Conservation (phyloP, 2,888 invertebrate species). For the Cerastis rubricosa region DNA sequence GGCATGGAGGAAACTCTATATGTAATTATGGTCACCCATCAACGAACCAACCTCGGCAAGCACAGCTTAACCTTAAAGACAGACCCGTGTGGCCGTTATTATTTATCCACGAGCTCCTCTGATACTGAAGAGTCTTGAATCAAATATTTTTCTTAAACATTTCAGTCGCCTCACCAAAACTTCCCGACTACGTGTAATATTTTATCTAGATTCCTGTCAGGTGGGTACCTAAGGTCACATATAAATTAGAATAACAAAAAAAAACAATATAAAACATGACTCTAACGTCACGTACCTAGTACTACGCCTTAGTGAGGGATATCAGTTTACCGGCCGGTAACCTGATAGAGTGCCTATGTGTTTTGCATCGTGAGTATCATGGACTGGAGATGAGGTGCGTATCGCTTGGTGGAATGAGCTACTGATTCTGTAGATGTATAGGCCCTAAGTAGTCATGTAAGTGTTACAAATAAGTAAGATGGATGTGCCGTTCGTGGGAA, state of each 20-base stretch:
- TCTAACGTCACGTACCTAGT: constrained; percentile 42
- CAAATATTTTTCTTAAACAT: neutral
- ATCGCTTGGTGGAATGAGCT: constrained; percentile 7
- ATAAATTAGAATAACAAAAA: constrained; percentile 22
- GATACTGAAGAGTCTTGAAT: neutral
- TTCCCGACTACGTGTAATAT: neutral
- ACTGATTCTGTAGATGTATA: constrained; percentile 27
- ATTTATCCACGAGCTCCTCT: too few species aligned
- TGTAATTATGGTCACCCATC: too few species aligned
- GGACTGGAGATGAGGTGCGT: constrained; percentile 18
- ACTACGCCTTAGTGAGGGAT: constrained; percentile 18
- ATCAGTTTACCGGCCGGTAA: constrained; percentile 48
- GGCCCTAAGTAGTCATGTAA: too few species aligned
- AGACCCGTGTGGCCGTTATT: too few species aligned
- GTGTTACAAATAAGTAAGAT: neutral
- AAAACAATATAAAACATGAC: constrained; percentile 20
- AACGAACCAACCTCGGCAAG: too few species aligned
- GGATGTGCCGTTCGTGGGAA: neutral
- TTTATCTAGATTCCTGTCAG: too few species aligned
- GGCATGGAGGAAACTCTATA: too few species aligned
- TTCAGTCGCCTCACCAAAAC: neutral
- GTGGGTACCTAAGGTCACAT: constrained; percentile 26
- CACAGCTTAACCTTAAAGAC: too few species aligned
- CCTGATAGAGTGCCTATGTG: constrained; percentile 53
- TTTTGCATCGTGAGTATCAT: constrained; percentile 36